Conservation (phyloP, 1,140 invertebrate genomes). For the Carposina sasakii region DNA sequence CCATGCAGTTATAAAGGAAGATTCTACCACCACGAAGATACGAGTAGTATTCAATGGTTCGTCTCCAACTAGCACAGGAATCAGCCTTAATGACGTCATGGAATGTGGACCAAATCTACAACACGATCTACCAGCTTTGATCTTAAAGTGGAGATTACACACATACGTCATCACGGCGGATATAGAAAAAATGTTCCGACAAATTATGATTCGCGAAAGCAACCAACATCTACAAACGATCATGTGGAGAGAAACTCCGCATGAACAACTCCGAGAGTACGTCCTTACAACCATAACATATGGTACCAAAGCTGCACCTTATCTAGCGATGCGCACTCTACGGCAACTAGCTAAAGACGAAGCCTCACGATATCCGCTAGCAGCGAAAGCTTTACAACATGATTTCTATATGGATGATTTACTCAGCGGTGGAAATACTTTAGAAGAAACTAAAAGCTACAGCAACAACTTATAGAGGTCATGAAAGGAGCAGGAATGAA, state of each 20-base stretch:
- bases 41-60: neutral
- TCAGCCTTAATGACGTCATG: neutral
- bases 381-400: neutral
- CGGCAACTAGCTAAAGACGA: neutral
- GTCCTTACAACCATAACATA: conserved; percentile 7
- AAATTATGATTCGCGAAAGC: conserved; percentile 31
- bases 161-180: conserved; percentile 32
- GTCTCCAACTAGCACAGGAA: neutral
- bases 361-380: neutral
- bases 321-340: neutral
- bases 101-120: neutral
- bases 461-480: neutral
- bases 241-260: conserved; percentile 30
- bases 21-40: neutral
- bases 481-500: neutral
- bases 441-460: neutral
- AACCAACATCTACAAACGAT: conserved; percentile 37
- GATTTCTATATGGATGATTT: neutral
- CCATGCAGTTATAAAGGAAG: neutral
- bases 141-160: conserved; percentile 14
- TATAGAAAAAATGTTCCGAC: conserved; percentile 50
- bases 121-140: neutral
- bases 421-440: neutral
- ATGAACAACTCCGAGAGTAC: conserved; percentile 12
- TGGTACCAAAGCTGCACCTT: conserved; percentile 6